Conservation (phyloP, 2,888 invertebrate genomes). For the Drosophila seclusa region DNA sequence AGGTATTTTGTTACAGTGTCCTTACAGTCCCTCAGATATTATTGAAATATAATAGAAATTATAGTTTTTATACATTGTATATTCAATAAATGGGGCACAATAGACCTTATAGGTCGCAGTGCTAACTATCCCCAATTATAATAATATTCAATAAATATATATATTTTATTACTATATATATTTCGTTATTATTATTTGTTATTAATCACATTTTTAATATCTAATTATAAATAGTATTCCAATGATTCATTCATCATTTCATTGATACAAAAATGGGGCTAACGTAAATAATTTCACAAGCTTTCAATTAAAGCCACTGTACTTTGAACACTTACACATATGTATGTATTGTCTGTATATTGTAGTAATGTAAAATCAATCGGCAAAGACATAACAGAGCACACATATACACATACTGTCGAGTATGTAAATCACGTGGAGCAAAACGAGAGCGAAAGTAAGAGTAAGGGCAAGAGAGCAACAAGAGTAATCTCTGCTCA, state of each 20-base stretch:
- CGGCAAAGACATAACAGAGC: conserved; percentile 17
- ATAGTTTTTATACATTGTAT: neutral
- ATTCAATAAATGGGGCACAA: neutral
- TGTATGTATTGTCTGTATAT: neutral
- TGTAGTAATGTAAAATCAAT: conserved; percentile 3
- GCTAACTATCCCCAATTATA: too few species aligned
- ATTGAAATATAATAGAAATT: neutral
- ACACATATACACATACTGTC: neutral
- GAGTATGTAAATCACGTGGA: neutral
- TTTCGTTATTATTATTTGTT: neutral
- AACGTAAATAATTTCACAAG: neutral
- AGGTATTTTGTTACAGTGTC: neutral
- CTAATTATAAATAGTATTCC: neutral
- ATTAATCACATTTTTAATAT: neutral
- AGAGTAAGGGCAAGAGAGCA: conserved; percentile 14
- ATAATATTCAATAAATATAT: neutral
- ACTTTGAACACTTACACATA: neutral
- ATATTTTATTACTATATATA: neutral
- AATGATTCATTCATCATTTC: neutral
- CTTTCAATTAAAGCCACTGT: neutral
- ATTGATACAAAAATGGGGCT: neutral
- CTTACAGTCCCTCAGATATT: neutral
- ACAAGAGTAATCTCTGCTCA: conserved; percentile 1
- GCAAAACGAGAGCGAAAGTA: conserved; percentile 44
- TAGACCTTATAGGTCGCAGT: too few species aligned